Base-by-base conservation (phyloP, 2,113 vertebrate species). In the Antennarius striatus region DNA sequence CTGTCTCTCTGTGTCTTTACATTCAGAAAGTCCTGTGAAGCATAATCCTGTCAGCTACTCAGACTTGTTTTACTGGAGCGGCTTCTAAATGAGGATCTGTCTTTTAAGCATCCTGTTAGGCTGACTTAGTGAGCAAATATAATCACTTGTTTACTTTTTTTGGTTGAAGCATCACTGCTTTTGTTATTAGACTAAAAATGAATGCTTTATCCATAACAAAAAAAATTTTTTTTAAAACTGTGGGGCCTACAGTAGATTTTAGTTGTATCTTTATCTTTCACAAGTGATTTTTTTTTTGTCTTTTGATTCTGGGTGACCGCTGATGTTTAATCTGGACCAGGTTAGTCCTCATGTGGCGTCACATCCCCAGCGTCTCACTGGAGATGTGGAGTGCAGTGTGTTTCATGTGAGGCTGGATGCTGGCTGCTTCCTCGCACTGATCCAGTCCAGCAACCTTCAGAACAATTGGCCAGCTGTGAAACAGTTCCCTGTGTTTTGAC, bases 401-500 rank as follows among this genome's bases (percentile, higher is more conserved):
- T 43, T 76, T 81, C 36, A 29, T 53, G 73, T 65, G 68, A 58
- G 67, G 22, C 53, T 69, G 17, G 49, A 71, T 66, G 70, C 63
- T 72, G 84, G 74, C 73, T 56, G 75, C 80, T 68, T 64, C 29
- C 73, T 75, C 75, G 79, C 76, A 42, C 78, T 85, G 77, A 84
- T 88, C 81, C 80, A 78, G 84, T 85, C 83, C 86, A 88, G 82
- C 79, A 84, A 59, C 85, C 79, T 82, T 89, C 89, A 88, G 85
- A 88, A 89, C 85, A 86, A 88, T 91, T 81, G 81, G 75, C 66
- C 68, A 69, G 69, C 64, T 50, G 8, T 69, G 73, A 75, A 88
- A 73, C 80, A 75, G 74, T 56, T 68, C 71, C 73, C 64, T 62
- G 68, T 87, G 81, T 88, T 91, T 85, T 90, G 87, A 90, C 88